Percentiles rank a stretch among this genome's conserved stretches.
These are phyloP conservation scores for Ochlodes sylvanus DNA, from an alignment of 2,888 invertebrate genomes.

Conservation along the genomic window DNA sequence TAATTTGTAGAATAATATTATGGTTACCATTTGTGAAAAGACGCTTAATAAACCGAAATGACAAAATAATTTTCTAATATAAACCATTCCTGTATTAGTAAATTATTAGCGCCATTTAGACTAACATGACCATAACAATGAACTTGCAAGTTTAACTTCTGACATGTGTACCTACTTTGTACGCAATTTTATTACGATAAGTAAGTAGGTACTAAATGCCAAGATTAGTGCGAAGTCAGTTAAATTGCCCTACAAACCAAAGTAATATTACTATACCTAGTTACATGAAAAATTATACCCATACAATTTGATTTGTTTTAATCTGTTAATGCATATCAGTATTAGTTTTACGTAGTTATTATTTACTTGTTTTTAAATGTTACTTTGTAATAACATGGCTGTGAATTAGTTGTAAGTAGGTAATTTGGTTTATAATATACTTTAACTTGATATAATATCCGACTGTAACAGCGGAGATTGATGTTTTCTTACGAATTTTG, in stretches of 20 bases:
- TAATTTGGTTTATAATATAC: conserved; percentile 18
- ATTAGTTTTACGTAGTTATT: conserved; percentile 40
- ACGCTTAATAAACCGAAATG: no score
- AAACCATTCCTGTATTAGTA: no score
- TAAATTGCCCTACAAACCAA: conserved; percentile 36
- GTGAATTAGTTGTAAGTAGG: conserved; percentile 43
- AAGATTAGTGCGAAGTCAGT: neutral
- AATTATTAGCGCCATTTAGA: no score
- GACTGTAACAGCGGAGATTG: neutral
- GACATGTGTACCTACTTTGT: no score
- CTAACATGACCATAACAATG: no score
- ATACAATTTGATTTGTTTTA: neutral
- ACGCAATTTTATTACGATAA: no score
- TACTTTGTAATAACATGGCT: conserved; percentile 43
- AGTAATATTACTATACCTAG: conserved; percentile 40
- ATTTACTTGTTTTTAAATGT: conserved; percentile 5
- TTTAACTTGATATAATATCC: neutral
- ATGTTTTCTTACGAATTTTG: no score
- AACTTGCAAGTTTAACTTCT: no score
- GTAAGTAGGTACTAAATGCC: neutral
- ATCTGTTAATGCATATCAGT: conserved; percentile 43
- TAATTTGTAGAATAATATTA: no score
- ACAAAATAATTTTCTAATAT: no score
- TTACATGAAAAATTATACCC: neutral
- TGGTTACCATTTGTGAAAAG: no score